phyloP scores from a whole-genome alignment of 2,113 vertebrate species.

The Actenoides hombroni region DNA sequence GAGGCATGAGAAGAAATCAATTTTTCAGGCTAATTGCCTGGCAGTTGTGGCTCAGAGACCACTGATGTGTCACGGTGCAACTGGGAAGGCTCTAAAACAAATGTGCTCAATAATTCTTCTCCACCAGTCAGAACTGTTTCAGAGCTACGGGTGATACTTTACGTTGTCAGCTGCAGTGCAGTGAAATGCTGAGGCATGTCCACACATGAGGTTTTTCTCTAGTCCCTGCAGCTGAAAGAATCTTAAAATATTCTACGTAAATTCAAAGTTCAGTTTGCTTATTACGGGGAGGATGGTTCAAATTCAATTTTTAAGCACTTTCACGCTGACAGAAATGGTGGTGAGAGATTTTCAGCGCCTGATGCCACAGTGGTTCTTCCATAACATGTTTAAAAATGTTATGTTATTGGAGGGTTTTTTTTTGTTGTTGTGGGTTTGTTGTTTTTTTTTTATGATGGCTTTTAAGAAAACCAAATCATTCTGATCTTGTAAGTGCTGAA shows the following conservation, averaged over 20 bases:
- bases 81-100: not conserved
- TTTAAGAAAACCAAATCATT: not conserved
- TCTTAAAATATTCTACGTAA: not conserved
- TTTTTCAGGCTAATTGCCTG: not conserved
- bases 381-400: not conserved
- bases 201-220: not conserved
- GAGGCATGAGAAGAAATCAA: not conserved
- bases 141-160: slow-evolving; percentile 22
- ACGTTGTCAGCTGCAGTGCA: not conserved
- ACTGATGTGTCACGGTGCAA: fast-evolving
- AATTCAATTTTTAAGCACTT: not conserved
- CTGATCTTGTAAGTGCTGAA: not conserved
- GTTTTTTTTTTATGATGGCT: not conserved
- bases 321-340: not conserved
- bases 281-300: not conserved
- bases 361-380: not conserved
- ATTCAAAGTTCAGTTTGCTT: slow-evolving; percentile 5
- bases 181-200: slow-evolving; percentile 5
- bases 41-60: not conserved
- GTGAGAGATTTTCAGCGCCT: slow-evolving; percentile 29
- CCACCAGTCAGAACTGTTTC: slow-evolving; percentile 5
- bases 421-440: no score
- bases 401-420: not conserved
- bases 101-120: not conserved
- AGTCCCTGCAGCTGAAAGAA: not conserved